A percentile compares a stretch with the other conserved stretches of the same genome.
Evolutionary conservation across 1,140 invertebrate genomes (phyloP).

Genomic region (Papilio polyxenes): DNA sequence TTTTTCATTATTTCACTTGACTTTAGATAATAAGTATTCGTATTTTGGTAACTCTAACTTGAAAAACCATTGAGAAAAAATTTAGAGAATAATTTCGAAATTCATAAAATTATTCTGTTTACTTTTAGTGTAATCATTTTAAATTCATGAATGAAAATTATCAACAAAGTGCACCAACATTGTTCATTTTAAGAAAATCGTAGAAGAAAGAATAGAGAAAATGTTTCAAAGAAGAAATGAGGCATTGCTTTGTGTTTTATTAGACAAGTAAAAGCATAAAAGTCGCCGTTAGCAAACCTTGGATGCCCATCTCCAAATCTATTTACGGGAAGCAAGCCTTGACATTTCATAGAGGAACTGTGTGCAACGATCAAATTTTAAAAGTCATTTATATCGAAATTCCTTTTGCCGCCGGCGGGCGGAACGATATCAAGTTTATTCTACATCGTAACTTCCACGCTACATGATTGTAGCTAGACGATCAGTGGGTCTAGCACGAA

Average conservation of each 20-base stretch:
- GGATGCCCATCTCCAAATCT: constrained; percentile 75
- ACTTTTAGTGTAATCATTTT: too few species aligned
- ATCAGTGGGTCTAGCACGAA: background rate
- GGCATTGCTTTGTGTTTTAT: constrained; percentile 6
- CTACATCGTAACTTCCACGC: constrained; percentile 71
- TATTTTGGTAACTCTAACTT: too few species aligned
- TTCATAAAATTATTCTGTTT: too few species aligned
- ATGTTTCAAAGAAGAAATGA: background rate
- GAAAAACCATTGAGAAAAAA: too few species aligned
- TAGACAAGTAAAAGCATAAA: constrained; percentile 53
- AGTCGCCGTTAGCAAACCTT: constrained; percentile 75
- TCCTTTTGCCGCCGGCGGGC: constrained; percentile 76
- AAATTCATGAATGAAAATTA: too few species aligned
- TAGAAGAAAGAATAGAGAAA: background rate
- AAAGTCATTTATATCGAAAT: constrained; percentile 81
- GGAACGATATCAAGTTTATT: constrained; percentile 78
- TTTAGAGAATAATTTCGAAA: too few species aligned
- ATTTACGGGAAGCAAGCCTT: constrained; percentile 75
- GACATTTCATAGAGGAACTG: constrained; percentile 80
- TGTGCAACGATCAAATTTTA: constrained; percentile 81
- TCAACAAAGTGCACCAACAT: background rate
- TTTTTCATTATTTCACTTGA: too few species aligned
- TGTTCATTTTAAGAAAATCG: background rate
- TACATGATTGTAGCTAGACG: constrained; percentile 41
- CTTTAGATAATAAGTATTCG: too few species aligned